Evolutionary conservation across 30 jellyfish, hydroid and myxozoan genomes (phyloP), one percentile per base, ranked within the genome.

Genomic region (Aurelia sp.): DNA sequence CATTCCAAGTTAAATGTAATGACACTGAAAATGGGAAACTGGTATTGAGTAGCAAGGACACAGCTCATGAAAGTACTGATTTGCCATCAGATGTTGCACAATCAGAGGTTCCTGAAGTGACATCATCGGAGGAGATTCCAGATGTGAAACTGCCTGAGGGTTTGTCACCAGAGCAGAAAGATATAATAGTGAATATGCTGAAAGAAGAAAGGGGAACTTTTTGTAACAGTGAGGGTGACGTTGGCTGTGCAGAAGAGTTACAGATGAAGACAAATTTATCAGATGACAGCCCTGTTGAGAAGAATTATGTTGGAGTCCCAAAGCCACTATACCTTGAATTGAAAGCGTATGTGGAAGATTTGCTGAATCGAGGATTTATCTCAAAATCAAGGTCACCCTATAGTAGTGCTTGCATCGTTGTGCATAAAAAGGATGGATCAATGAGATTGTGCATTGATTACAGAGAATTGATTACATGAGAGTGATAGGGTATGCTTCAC

Each of bases 281-380:
- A 6, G 82, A 80, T 16, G 11, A 64, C 48, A 8, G 74, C 72
- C 83, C 91, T 75, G 74, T 22, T 53, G 38, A 79, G 80, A 61
- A 44, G 59, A 62, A 79, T 27, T 62, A 63, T 62, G 81, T 62
- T 31, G 52, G 81, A 6, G 90, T 62, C 35, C 80, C 53, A 20
- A 38, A 31, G 35, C 75, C 74, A 15, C 17, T 67, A 8, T n/a
- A 35, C 44, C 91, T 64, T 13, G 91, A 62, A 74, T 35, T 74
- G 74, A 74, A 74, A 20, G 61, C 59, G 52, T 63, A 60, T 77
- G 68, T 31, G 15, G 78, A 77, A 20, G 78, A 77, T 50, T 64
- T 77, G 51, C 78, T 77, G 40, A 58, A 77, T 63, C 78, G 78
- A 31, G 88, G 88, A 9, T 77, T 77, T 63, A 58, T 77, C 57